Evolutionary conservation across 2,888 invertebrate genomes (phyloP).

Genomic region (Drosophila acutilabella): DNA sequence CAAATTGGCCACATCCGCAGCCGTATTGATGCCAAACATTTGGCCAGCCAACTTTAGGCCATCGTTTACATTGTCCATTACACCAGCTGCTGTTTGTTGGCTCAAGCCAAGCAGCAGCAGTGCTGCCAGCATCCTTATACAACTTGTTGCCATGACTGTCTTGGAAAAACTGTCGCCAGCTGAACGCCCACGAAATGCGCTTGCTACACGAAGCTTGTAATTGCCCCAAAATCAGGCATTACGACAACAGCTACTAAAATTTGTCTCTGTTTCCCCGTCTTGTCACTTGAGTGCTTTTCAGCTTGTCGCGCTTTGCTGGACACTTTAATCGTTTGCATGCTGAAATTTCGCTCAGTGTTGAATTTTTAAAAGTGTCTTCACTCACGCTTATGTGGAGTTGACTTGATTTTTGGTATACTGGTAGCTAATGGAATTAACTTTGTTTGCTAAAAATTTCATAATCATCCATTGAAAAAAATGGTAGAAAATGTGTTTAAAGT

Average conservation of each 20-base stretch:
- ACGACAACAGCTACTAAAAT: slow-evolving; percentile 50
- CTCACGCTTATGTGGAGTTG: too few species aligned
- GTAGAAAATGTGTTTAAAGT: background rate
- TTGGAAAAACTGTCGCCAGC: slow-evolving; percentile 54
- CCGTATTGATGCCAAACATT: slow-evolving; percentile 85
- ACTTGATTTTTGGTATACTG: background rate
- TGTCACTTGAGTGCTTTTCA: slow-evolving; percentile 80
- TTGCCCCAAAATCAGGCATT: slow-evolving; percentile 57
- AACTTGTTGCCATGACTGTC: slow-evolving; percentile 60
- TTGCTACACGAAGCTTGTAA: slow-evolving; percentile 62
- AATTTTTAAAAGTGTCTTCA: background rate
- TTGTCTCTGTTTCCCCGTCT: slow-evolving; percentile 42
- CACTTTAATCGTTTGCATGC: slow-evolving; percentile 56
- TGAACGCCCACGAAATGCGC: slow-evolving; percentile 20
- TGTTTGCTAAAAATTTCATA: background rate
- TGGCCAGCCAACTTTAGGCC: slow-evolving; percentile 83
- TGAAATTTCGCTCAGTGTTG: slow-evolving; percentile 61
- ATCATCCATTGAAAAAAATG: background rate
- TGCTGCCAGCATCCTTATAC: slow-evolving; percentile 11
- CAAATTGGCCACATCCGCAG: slow-evolving; percentile 87
- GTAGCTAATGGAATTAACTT: background rate
- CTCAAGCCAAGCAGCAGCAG: slow-evolving; percentile 35
- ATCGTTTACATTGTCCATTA: slow-evolving; percentile 83
- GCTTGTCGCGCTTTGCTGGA: slow-evolving; percentile 65
- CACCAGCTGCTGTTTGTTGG: slow-evolving; percentile 64